A percentile compares a stretch with the other conserved stretches of the same genome.
Evolutionary conservation across 2,888 invertebrate genomes (phyloP).

Genomic region (Neria commutata): DNA sequence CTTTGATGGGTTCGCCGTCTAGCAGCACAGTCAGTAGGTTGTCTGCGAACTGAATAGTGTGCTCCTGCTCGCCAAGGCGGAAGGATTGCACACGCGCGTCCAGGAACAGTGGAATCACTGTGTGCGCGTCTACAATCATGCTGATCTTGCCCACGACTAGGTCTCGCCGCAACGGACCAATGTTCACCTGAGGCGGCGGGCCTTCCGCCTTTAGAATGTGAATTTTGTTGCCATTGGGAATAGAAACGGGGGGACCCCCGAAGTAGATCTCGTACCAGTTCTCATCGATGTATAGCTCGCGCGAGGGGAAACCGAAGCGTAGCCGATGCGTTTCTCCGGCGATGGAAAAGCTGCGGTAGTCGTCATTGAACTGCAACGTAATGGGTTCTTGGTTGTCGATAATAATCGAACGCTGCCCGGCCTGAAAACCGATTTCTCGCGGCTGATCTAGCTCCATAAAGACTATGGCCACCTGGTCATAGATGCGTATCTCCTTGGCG

Average conservation of each 20-base stretch:
- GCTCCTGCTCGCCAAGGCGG: conserved; percentile 72
- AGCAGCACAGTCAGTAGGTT: conserved; percentile 77
- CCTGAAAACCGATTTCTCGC: conserved; percentile 81
- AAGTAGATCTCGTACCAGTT: conserved; percentile 92
- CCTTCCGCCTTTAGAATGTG: conserved; percentile 84
- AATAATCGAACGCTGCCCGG: conserved; percentile 75
- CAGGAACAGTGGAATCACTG: conserved; percentile 79
- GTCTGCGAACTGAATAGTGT: conserved; percentile 81
- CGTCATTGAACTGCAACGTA: conserved; percentile 70
- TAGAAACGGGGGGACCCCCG: conserved; percentile 82
- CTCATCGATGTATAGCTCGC: conserved; percentile 89
- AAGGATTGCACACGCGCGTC: conserved; percentile 85
- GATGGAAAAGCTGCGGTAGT: conserved; percentile 74
- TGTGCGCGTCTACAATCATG: conserved; percentile 80
- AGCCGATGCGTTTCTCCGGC: conserved; percentile 78
- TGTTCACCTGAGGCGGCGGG: conserved; percentile 91
- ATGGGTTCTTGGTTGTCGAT: conserved; percentile 79
- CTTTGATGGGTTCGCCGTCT: conserved; percentile 77
- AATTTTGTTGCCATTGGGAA: conserved; percentile 80
- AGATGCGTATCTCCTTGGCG: conserved; percentile 80
- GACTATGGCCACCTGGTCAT: conserved; percentile 83
- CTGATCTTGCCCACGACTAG: conserved; percentile 84
- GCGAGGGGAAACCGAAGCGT: conserved; percentile 88
- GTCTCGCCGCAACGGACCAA: conserved; percentile 82
- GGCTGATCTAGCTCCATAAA: conserved; percentile 88